Base-by-base conservation (phyloP, 2,888 invertebrate genomes). In the Drosophila cyrtoloma region DNA sequence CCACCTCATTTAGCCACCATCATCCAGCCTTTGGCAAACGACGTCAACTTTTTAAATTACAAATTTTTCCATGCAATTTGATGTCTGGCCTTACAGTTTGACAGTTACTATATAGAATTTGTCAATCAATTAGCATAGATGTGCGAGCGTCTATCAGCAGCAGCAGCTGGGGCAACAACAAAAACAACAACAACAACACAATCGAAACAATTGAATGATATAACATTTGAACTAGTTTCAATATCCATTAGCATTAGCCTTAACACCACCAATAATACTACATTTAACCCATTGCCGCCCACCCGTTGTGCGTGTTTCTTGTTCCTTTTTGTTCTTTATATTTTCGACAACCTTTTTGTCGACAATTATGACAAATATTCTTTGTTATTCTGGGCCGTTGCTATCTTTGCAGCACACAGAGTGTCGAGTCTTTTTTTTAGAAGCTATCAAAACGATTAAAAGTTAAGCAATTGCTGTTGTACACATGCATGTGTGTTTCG, bases 371-470 rank as follows among this genome's bases (percentile, higher is more conserved):
- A 60, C 39, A 39, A 57, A 52, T 58, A 30, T 58, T 42, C 30
- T 82, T 77, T 89, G 92, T 88, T 91, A 90, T 91, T 80, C 87
- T 91, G 91, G 91, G 91, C 90, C 75, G 89, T 86, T 89, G 69
- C 76, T 75, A 75, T 68, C 53, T 62, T 77, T 50, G 59, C 68
- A 69, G 64, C 76, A 79, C 56, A 68, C 58, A 55, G 22, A 44
- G 44, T 47, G 47, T 47, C 47, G 47, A 47, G 47, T 26, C 22
- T 47, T 47, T 16, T 67, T 61, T 73, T 62, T 62, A 69, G 61
- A 63, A 72, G 63, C 69, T 50, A 30, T 52, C 63, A 78, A 67
- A 75, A 44, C 56, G 56, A 65, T 69, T 64, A 60, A 35, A 51
- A 35, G 28, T 19, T 50, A 66, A 67, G 33, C 52, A 50, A 51